Evolutionary conservation across 2,797 vertebrate species (phyloP).

Genomic region (Tiaroga cobitis): DNA sequence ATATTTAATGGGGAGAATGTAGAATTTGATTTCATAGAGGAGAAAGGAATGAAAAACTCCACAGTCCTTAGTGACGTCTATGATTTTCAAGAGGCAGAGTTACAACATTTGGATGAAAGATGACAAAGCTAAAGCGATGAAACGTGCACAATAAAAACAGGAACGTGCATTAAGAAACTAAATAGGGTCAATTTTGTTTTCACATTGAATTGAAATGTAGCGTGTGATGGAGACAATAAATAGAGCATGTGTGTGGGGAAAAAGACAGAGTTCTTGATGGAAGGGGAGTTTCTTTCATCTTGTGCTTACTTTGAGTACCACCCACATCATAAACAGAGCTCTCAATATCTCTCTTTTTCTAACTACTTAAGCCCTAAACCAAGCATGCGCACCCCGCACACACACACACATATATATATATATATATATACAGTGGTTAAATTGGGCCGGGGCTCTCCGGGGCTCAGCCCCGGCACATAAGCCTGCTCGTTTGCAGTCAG

Average conservation of each 20-base stretch:
- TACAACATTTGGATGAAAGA: background rate
- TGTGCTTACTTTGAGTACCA: constrained; percentile 63
- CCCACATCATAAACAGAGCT: constrained; percentile 50
- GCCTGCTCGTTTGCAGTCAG: too few species aligned
- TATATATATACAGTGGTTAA: background rate
- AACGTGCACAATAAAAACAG: background rate
- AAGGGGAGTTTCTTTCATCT: constrained; percentile 67
- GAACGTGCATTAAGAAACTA: background rate
- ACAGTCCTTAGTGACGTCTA: background rate
- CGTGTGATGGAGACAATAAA: background rate
- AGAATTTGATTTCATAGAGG: background rate
- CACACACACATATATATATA: too few species aligned
- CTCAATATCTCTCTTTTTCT: constrained; percentile 37
- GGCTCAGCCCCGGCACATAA: too few species aligned
- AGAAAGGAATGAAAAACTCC: background rate
- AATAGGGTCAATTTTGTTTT: constrained; percentile 20
- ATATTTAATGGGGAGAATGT: background rate
- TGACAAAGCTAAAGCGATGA: background rate
- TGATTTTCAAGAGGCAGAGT: background rate
- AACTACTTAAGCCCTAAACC: constrained; percentile 33
- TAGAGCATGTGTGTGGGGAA: constrained; percentile 18
- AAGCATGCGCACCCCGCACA: constrained; percentile 8
- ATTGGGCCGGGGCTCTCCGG: too few species aligned
- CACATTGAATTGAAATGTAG: constrained; percentile 14
- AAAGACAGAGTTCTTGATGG: constrained; percentile 15